Percentiles rank a stretch among this genome's conserved stretches.
phyloP scores from a whole-genome alignment of 2,888 invertebrate genomes.

The Apoderus coryli region DNA sequence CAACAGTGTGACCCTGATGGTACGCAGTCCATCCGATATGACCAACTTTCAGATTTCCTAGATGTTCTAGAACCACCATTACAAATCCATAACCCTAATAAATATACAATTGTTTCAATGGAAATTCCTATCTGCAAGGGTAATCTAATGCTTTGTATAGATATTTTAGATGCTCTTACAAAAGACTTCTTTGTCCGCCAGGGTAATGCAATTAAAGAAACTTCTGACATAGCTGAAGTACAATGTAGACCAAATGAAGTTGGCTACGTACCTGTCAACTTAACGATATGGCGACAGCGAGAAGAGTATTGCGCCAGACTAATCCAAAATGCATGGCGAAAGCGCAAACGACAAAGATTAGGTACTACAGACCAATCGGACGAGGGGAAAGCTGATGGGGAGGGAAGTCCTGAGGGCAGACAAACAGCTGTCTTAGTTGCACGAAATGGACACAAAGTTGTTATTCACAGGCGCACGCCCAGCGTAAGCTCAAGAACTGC shows the following conservation, averaged over 20 bases:
- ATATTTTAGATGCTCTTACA: constrained; percentile 94
- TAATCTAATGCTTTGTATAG: constrained; percentile 95
- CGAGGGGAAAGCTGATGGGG: constrained; percentile 34
- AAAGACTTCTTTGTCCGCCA: constrained; percentile 97
- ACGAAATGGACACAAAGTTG: constrained; percentile 80
- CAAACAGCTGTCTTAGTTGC: constrained; percentile 78
- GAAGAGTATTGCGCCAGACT: constrained; percentile 93
- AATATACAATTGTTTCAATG: constrained; percentile 97
- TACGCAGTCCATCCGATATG: constrained; percentile 91
- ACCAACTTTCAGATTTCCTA: constrained; percentile 86
- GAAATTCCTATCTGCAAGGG: constrained; percentile 97
- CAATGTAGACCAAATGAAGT: constrained; percentile 71
- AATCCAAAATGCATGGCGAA: constrained; percentile 91
- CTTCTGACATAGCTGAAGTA: constrained; percentile 74
- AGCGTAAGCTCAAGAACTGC: constrained; percentile 69
- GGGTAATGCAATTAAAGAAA: constrained; percentile 87
- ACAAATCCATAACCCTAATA: constrained; percentile 96
- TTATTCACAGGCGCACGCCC: constrained; percentile 77
- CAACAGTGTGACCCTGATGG: constrained; percentile 97
- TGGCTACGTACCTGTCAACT: constrained; percentile 88
- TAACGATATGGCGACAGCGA: constrained; percentile 88
- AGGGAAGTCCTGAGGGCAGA: constrained; percentile 30
- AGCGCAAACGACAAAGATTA: constrained; percentile 59
- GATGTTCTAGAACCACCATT: constrained; percentile 93
- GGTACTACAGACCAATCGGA: constrained; percentile 39